Percentiles rank a stretch among this genome's conserved stretches.
phyloP scores from a whole-genome alignment of 53 echinoderm and acorn worm species.

The Holothuria scabra region DNA sequence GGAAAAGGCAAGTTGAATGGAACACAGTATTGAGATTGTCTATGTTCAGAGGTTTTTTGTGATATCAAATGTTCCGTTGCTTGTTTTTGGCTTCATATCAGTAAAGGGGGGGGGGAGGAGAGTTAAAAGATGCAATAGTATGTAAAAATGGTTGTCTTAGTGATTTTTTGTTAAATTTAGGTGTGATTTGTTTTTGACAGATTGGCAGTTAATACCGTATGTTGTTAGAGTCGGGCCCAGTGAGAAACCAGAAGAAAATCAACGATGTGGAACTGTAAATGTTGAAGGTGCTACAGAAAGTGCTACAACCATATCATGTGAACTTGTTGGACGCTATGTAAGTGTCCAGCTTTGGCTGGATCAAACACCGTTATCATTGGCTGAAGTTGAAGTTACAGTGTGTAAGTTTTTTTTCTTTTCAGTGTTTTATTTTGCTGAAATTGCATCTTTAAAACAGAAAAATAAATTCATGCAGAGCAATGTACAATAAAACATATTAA shows the following conservation, averaged over 20 bases:
- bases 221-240: constrained; percentile 63
- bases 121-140: no score
- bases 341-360: constrained; percentile 53
- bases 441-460: no score
- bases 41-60: no score
- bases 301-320: constrained; percentile 40
- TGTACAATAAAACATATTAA: no score
- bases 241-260: constrained; percentile 51
- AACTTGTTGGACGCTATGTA: constrained; percentile 55
- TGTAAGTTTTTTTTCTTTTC: constrained; percentile 40
- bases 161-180: background rate
- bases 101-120: no score
- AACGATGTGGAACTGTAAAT: constrained; percentile 56
- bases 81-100: no score
- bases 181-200: background rate
- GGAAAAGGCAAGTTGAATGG: no score
- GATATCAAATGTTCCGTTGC: no score
- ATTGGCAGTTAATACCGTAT: constrained; percentile 48
- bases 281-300: background rate
- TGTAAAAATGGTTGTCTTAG: no score
- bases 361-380: constrained; percentile 51
- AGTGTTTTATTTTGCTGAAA: no score
- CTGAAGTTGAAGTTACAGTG: constrained; percentile 67
- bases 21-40: no score
- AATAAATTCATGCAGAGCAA: no score